Conservation (phyloP, 2,888 invertebrate species). For the Sminthurides aquaticus region DNA sequence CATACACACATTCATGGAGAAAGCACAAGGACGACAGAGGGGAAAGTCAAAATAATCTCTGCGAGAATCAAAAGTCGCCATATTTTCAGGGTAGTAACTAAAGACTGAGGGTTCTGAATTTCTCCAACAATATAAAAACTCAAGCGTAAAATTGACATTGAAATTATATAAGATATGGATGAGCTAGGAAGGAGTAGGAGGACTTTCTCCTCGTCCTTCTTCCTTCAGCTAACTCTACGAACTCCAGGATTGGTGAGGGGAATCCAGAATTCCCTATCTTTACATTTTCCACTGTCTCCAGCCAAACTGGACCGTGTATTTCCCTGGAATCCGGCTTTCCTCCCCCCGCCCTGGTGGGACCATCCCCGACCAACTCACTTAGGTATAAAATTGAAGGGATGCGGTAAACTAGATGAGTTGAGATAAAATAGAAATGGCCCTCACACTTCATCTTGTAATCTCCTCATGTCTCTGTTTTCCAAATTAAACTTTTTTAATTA, state of each 20-base stretch:
- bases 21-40: neutral
- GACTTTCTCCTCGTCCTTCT: neutral
- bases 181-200: too few relatives aligned
- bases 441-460: neutral
- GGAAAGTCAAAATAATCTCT: neutral
- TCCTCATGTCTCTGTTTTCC: slow-evolving; percentile 3
- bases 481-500: slow-evolving; percentile 25
- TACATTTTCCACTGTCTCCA: neutral
- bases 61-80: too few relatives aligned
- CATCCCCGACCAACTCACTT: too few relatives aligned
- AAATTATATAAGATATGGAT: slow-evolving; percentile 6
- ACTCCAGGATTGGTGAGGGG: too few relatives aligned
- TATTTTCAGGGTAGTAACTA: too few relatives aligned
- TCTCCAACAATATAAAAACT: slow-evolving; percentile 15
- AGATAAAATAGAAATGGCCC: neutral
- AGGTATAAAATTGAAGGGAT: neutral
- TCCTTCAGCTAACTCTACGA: too few relatives aligned
- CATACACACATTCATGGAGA: neutral
- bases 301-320: neutral
- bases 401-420: neutral
- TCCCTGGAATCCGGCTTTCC: neutral
- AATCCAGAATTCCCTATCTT: too few relatives aligned
- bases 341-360: too few relatives aligned
- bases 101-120: too few relatives aligned
- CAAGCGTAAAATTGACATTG: slow-evolving; percentile 23